Evolutionary conservation across 30 jellyfish, hydroid and myxozoan species (phyloP).

Genomic region (Turritopsis dohrnii): DNA sequence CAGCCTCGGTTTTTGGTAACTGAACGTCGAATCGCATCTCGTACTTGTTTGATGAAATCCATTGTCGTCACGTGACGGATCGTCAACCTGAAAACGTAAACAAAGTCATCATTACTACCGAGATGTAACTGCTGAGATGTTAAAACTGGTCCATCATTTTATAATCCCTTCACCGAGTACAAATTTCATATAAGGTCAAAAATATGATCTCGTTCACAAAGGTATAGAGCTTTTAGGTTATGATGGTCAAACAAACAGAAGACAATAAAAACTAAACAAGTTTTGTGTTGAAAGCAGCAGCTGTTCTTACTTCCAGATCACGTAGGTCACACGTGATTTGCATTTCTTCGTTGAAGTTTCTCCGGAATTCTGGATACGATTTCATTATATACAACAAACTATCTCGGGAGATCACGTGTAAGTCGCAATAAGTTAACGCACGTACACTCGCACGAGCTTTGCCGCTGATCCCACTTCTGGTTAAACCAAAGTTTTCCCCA

Average conservation of each 20-base stretch:
- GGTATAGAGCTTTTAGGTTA: too few relatives aligned
- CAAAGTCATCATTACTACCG: too few relatives aligned
- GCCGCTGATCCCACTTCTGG: constrained; percentile 62
- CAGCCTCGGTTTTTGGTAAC: neutral
- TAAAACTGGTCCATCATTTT: too few relatives aligned
- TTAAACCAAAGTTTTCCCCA: constrained; percentile 92
- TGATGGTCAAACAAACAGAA: neutral
- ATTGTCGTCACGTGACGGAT: neutral
- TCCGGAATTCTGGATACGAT: constrained; percentile 92
- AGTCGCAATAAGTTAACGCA: constrained; percentile 92
- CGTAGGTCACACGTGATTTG: constrained; percentile 86
- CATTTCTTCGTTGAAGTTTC: constrained; percentile 58
- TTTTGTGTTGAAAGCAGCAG: neutral
- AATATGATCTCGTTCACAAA: too few relatives aligned
- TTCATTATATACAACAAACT: constrained; percentile 62
- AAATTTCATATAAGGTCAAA: too few relatives aligned
- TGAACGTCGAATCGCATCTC: neutral
- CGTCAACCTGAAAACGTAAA: too few relatives aligned
- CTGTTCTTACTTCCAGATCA: constrained; percentile 92
- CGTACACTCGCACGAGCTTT: constrained; percentile 95
- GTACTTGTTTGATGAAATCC: neutral
- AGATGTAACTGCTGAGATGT: neutral
- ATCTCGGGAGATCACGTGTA: constrained; percentile 84
- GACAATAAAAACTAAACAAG: neutral
- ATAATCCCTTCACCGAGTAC: too few relatives aligned